phyloP scores from a whole-genome alignment of 2,888 invertebrate species.

The Caenorhabditis sp. region DNA sequence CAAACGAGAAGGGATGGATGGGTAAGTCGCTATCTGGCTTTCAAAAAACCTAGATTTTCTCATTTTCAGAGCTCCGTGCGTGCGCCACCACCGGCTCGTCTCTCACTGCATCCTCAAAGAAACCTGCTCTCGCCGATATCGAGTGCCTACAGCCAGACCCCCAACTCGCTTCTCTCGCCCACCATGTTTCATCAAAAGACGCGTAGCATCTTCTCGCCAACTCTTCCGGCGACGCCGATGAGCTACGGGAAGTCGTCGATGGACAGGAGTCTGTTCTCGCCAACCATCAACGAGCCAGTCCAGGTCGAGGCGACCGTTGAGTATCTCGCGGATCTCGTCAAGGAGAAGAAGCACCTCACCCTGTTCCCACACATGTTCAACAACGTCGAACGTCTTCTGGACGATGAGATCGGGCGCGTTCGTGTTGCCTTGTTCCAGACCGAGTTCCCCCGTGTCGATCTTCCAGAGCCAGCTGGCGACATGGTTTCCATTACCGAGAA shows the following conservation, averaged over 20 bases:
- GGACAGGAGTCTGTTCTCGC: conserved; percentile 51
- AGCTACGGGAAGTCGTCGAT: conserved; percentile 55
- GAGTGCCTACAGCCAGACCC: conserved; percentile 53
- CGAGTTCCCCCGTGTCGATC: conserved; percentile 92
- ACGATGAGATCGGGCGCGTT: conserved; percentile 92
- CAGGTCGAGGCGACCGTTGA: conserved; percentile 71
- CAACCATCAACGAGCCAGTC: conserved; percentile 47
- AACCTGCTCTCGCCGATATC: conserved; percentile 55
- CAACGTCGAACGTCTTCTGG: conserved; percentile 79
- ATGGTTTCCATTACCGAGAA: conserved; percentile 97
- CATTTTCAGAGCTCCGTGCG: conserved; percentile 46
- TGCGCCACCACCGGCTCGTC: conserved; percentile 60
- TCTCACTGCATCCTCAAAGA: conserved; percentile 38
- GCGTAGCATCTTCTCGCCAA: conserved; percentile 54
- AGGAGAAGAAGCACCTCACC: conserved; percentile 78
- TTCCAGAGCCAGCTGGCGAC: conserved; percentile 81
- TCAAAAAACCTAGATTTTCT: not conserved
- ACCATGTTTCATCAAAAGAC: conserved; percentile 34
- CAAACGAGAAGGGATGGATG: conserved; percentile 36
- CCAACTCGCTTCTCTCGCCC: conserved; percentile 54
- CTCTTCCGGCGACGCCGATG: conserved; percentile 55
- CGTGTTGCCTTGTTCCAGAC: conserved; percentile 96
- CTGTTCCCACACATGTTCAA: conserved; percentile 77
- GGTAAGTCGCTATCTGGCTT: not conserved
- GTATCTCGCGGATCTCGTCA: conserved; percentile 76